These are phyloP conservation scores for Papilio elwesi DNA, from an alignment of 2,888 invertebrate genomes.

Conservation along the genomic window DNA sequence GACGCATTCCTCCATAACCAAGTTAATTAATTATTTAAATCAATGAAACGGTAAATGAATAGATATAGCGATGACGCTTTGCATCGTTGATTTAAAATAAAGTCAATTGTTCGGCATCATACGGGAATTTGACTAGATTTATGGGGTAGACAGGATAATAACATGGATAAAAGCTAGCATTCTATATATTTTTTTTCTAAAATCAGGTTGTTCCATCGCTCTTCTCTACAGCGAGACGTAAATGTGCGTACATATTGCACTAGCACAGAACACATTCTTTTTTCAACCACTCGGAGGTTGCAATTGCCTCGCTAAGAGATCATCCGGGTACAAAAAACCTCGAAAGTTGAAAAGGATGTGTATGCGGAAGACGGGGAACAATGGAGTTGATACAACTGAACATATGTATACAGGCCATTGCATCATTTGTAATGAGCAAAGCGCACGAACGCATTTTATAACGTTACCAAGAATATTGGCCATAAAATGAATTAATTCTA, in stretches of 20 bases:
- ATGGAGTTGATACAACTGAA: background rate
- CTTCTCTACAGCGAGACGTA: background rate
- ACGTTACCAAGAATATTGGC: no score
- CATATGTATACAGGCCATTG: background rate
- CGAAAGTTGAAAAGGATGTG: conserved; percentile 40
- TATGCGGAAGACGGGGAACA: background rate
- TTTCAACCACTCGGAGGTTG: conserved; percentile 14
- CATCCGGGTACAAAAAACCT: conserved; percentile 40
- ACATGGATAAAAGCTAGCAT: no score
- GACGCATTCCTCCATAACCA: no score
- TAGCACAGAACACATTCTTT: conserved; percentile 11
- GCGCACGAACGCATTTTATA: background rate
- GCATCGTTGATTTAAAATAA: no score
- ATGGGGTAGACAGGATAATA: no score
- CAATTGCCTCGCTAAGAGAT: conserved; percentile 21
- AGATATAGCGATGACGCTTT: no score
- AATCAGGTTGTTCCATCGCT: background rate
- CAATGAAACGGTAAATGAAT: no score
- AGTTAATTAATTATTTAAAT: no score
- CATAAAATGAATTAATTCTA: no score
- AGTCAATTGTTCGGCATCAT: no score
- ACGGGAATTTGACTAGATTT: no score
- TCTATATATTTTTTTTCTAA: no score
- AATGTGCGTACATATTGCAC: background rate
- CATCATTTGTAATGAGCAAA: background rate